Conservation (phyloP, 92 coral and sea anemone species). For the Epizoanthus rinbou region DNA sequence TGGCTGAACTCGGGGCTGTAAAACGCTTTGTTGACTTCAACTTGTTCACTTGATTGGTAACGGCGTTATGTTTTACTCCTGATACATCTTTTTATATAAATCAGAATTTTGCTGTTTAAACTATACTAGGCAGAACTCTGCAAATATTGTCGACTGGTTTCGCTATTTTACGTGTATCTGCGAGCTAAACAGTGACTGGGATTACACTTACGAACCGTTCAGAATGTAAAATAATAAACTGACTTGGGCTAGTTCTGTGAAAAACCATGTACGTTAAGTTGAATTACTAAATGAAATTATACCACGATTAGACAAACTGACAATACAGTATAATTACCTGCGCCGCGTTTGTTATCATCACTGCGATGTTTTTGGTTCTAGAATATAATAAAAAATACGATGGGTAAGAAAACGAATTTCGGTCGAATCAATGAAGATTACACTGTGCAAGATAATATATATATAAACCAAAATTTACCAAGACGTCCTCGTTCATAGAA, state of each 20-base stretch:
- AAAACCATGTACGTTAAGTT: neutral
- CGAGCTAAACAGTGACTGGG: neutral
- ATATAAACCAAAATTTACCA: neutral
- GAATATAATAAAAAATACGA: neutral
- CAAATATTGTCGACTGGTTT: neutral
- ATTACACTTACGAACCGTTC: neutral
- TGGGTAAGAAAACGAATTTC: neutral
- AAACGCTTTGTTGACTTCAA: neutral
- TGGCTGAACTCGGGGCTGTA: too few species aligned
- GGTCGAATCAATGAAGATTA: neutral
- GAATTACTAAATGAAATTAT: neutral
- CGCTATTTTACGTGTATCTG: neutral
- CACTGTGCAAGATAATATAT: neutral
- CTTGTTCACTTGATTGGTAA: neutral
- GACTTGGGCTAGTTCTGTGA: neutral
- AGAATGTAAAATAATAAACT: neutral
- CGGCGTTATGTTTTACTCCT: neutral
- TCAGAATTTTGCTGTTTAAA: neutral
- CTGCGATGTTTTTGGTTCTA: slow-evolving; percentile 12
- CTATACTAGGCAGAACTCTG: neutral
- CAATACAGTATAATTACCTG: slow-evolving; percentile 19
- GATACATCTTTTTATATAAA: neutral
- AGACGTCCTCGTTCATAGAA: slow-evolving; percentile 26
- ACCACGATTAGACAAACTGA: neutral
- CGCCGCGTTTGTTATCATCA: neutral